These are phyloP conservation scores for Falco berigora DNA, from an alignment of 2,797 vertebrate species.

Conservation along the genomic window DNA sequence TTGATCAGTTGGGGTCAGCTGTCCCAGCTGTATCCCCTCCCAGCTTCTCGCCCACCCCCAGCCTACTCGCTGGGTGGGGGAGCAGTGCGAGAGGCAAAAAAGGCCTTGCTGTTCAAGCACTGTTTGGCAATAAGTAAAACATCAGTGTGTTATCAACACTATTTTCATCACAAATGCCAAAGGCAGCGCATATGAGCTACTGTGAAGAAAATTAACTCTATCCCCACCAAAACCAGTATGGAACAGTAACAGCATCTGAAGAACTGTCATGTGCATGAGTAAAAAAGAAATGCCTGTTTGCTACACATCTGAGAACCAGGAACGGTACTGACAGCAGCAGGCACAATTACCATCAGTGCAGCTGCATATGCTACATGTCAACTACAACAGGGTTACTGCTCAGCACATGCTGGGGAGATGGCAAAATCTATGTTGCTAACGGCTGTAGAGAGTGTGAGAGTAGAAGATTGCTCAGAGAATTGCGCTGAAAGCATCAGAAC, in stretches of 20 bases:
- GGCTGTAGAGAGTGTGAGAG: neutral
- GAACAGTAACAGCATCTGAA: neutral
- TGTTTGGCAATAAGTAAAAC: neutral
- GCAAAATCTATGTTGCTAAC: neutral
- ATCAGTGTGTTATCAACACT: neutral
- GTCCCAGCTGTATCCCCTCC: neutral
- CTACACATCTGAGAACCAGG: neutral
- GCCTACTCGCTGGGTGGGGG: fast-evolving
- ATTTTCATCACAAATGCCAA: no score
- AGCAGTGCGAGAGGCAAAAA: neutral
- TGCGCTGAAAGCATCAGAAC: neutral
- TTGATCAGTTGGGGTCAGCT: neutral
- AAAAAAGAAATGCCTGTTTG: neutral
- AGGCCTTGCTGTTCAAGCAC: neutral
- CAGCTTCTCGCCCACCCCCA: neutral
- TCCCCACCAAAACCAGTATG: neutral
- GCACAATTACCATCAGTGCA: neutral
- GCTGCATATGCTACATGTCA: neutral
- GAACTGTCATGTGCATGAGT: neutral
- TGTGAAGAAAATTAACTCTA: no score
- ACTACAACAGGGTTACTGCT: neutral
- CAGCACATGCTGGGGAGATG: neutral
- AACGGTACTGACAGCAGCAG: neutral
- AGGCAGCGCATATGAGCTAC: no score
- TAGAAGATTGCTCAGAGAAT: neutral